Evolutionary conservation across 2,113 vertebrate genomes (phyloP), one percentile per base, ranked within the genome.

Genomic region (Sisor rabdophorus): DNA sequence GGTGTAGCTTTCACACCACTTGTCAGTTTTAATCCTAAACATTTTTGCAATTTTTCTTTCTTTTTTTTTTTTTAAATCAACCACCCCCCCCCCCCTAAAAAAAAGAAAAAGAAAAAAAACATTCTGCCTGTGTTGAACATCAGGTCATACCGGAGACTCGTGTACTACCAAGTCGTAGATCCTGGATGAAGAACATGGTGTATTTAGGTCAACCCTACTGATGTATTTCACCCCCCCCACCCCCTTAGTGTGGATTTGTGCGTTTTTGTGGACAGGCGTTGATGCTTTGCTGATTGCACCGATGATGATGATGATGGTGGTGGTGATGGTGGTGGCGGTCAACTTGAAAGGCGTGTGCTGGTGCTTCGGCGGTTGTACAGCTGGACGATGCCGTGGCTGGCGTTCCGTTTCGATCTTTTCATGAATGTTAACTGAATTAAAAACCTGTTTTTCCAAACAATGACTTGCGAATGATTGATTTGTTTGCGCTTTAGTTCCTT

Each of bases 341-440:
- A 77, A 55, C 60, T 68, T 40, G 50, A 71, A 67, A 71, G 76
- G 47, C 61, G 68, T 64, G 73, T 32, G 55, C 47, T 64, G 63
- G 75, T 78, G 78, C 82, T 85, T 89, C 78, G 73, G 59, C 65
- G n/a, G 53, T 70, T 71, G 80, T 82, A 84, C 73, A 55, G 70
- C 60, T 83, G 82, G 77, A 85, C 75, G 69, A 80, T 63, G 79
- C 79, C 80, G 78, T 68, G 77, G 68, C 73, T 85, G 83, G 89
- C 85, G 85, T 87, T 86, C 87, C 88, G 89, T 89, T 91, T 86
- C 47, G 87, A 87, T 88, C 87, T 91, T 91, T 86, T 87, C 87
- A 83, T 92, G 86, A 87, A 90, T 90, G 88, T 91, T 89, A 88
- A 88, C 88, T 83, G 87, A 93, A 93, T 91, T 87, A 93, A 93